These are phyloP conservation scores for Kryptolebias marmoratus DNA, from an alignment of 2,113 vertebrate species.

Conservation along the genomic window DNA sequence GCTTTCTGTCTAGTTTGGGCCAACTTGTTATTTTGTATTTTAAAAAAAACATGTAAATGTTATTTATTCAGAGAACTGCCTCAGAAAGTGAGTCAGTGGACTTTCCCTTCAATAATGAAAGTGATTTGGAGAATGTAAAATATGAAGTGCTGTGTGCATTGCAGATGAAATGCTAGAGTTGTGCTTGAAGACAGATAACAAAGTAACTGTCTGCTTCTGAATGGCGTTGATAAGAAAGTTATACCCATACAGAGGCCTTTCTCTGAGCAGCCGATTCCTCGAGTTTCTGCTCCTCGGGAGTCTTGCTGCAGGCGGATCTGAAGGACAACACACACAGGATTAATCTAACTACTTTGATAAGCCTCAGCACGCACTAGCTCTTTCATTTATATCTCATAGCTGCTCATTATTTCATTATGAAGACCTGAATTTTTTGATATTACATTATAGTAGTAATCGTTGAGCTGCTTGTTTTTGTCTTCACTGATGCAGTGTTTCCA, in stretches of 20 bases:
- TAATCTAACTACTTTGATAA: slow-evolving; percentile 39
- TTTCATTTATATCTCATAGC: slow-evolving; percentile 7
- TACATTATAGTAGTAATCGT: not conserved
- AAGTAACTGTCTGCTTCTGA: slow-evolving; percentile 59
- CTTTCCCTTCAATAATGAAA: slow-evolving; percentile 17
- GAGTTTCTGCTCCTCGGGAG: slow-evolving; percentile 58
- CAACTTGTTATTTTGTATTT: not conserved
- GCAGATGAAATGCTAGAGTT: slow-evolving; percentile 32
- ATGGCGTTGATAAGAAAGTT: slow-evolving; percentile 63
- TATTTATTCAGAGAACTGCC: not conserved
- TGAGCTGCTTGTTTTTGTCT: not conserved
- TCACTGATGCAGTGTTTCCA: not conserved
- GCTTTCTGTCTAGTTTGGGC: no score
- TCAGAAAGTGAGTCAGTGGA: slow-evolving; percentile 17
- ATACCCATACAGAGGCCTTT: slow-evolving; percentile 74
- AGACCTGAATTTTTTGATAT: not conserved
- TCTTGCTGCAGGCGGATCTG: slow-evolving; percentile 21
- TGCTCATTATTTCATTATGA: slow-evolving; percentile 16
- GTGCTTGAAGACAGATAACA: slow-evolving; percentile 55
- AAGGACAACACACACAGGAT: slow-evolving; percentile 28
- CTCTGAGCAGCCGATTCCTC: slow-evolving; percentile 41
- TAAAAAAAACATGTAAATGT: not conserved
- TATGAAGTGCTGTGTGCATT: slow-evolving; percentile 21
- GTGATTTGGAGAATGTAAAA: slow-evolving; percentile 36
- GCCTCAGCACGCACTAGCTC: not conserved